Base-by-base conservation (phyloP, 2,888 invertebrate species). In the Eupithecia tripunctaria region DNA sequence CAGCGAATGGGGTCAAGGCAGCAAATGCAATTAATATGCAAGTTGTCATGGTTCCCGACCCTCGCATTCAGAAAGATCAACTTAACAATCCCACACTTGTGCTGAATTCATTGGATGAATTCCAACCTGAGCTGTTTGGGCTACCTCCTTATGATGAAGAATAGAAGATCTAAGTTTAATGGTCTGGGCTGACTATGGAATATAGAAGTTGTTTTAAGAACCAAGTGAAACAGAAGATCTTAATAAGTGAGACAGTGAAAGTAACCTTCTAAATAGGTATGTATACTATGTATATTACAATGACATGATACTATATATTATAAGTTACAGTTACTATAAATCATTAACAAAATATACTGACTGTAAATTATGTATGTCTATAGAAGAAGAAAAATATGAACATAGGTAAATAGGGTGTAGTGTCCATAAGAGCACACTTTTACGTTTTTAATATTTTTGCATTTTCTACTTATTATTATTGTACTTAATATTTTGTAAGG, bases 11-110 rank as follows among this genome's bases (percentile, higher is more conserved):
- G 1, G 96, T 98, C 0, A 94, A 95, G 79, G 97, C 97, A 15
- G 98, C 97, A 0, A 86, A 95, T 51, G 95, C 95, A 32, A 98
- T 98, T 14, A 97, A 97, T 18, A 98, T 98, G 98, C 97, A 97
- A 89, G 96, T 96, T 7, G 96, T 98, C 0, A 96, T 97, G 94
- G 96, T 98, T 6, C 97, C 98, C 0, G 97, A 97, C 84, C 90
- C 90, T 36, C 88, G 91, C 36, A 87, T 94, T 21, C 87, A 90
- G 15, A 73, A 73, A 7, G 80, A 85, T 10, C 74, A 86, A 47
- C 80, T 91, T 14, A 79, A 81, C 15, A 83, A 85, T 70, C 97
- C 98, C 0, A 97, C 97, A 0, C 86, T 96, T 67, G 96, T 97
- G 1, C 87, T 98, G 1, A 93, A 95, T 10, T 97, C 97, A 2